These are phyloP conservation scores for Phaonia tiefii DNA, from an alignment of 2,888 invertebrate species.

Conservation along the genomic window DNA sequence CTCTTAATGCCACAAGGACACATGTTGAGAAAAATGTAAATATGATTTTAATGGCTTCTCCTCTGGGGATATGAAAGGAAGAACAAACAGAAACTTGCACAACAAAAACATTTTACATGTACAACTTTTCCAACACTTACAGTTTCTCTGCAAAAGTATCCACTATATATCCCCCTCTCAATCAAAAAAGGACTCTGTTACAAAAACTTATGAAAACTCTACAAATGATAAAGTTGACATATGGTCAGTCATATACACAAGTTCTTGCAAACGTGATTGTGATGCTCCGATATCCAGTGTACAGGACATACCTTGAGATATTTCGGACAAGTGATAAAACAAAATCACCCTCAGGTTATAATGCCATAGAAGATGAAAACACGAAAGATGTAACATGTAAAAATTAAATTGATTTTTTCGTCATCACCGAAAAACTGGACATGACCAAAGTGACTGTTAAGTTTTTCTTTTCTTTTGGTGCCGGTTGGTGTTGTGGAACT, in stretches of 20 bases:
- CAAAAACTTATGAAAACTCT: constrained; percentile 51
- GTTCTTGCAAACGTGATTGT: background rate
- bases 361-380: background rate
- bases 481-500: background rate
- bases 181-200: constrained; percentile 40
- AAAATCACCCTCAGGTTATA: constrained; percentile 57
- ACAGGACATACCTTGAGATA: constrained; percentile 28
- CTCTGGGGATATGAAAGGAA: constrained; percentile 29
- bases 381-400: constrained; percentile 47
- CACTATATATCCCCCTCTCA: background rate
- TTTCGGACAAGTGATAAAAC: constrained; percentile 44
- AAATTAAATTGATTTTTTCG: constrained; percentile 61
- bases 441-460: constrained; percentile 43
- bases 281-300: background rate
- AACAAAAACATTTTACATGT: constrained; percentile 37
- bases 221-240: constrained; percentile 57
- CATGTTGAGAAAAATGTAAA: constrained; percentile 34
- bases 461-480: constrained; percentile 7
- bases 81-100: background rate
- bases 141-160: constrained; percentile 35
- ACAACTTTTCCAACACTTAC: constrained; percentile 54
- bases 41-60: constrained; percentile 45
- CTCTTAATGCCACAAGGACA: background rate
- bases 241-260: constrained; percentile 47
- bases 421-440: constrained; percentile 39